Conservation (phyloP, 2,888 invertebrate species). For the Drosophila antonietae region DNA sequence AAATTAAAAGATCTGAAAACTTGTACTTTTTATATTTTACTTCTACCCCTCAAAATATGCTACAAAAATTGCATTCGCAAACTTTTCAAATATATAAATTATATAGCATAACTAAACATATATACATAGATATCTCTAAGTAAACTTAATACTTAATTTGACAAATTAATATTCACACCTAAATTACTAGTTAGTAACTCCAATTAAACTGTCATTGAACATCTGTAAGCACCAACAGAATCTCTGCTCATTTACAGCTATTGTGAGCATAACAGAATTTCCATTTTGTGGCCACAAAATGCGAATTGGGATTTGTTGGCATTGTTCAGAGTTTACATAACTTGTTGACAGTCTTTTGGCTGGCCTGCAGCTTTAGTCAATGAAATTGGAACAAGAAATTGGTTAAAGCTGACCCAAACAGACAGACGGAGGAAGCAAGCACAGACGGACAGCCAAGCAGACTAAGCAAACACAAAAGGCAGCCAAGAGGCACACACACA, state of each 20-base stretch:
- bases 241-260: slow-evolving; percentile 35
- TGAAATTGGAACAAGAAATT: slow-evolving; percentile 40
- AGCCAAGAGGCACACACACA: slow-evolving; percentile 24
- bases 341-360: slow-evolving; percentile 47
- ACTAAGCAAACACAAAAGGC: slow-evolving; percentile 37
- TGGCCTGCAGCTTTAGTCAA: slow-evolving; percentile 42
- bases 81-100: neutral
- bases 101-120: neutral
- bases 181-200: neutral
- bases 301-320: slow-evolving; percentile 30
- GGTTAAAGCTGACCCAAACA: slow-evolving; percentile 44
- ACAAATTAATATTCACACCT: neutral
- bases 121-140: neutral
- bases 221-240: neutral
- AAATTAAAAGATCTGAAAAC: no score
- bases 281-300: slow-evolving; percentile 14
- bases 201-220: neutral
- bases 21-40: no score
- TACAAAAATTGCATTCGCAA: neutral
- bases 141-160: neutral
- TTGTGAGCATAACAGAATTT: neutral
- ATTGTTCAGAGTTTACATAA: slow-evolving; percentile 47
- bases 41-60: slow-evolving; percentile 10
- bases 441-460: neutral
- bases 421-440: neutral